A percentile compares a stretch with the other conserved stretches of the same genome.
These are phyloP conservation scores for Hofmannophila pseudospretella DNA, from an alignment of 2,888 invertebrate genomes.

Conservation along the genomic window DNA sequence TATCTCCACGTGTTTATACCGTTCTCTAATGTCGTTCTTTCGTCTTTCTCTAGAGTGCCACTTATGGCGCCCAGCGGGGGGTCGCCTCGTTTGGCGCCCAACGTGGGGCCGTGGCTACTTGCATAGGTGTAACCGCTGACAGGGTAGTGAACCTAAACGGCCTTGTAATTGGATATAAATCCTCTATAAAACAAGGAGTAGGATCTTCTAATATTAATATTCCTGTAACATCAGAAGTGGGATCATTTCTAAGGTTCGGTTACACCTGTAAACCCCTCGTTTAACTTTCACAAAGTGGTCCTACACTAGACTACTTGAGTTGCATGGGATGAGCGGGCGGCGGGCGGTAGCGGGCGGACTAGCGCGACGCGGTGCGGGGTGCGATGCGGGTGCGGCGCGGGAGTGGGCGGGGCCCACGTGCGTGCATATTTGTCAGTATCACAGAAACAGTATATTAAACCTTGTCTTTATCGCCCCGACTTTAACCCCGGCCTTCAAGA, in stretches of 20 bases:
- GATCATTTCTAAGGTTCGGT: too few species aligned
- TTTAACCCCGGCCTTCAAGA: too few species aligned
- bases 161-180: too few species aligned
- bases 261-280: background rate
- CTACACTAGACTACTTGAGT: background rate
- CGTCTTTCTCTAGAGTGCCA: background rate
- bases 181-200: too few species aligned
- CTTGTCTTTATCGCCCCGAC: constrained; percentile 2
- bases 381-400: constrained; percentile 7
- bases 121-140: background rate
- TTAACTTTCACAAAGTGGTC: background rate
- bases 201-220: too few species aligned
- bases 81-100: background rate
- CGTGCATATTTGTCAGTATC: constrained; percentile 31
- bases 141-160: background rate
- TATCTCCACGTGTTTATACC: background rate
- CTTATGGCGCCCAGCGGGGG: background rate
- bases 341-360: too few species aligned
- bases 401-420: constrained; percentile 10
- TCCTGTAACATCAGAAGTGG: too few species aligned
- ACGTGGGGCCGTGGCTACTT: background rate
- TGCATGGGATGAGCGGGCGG: too few species aligned
- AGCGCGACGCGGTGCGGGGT: constrained; percentile 4
- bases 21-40: background rate
- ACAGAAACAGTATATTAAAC: constrained; percentile 33